These are phyloP conservation scores for Drosophila suzukii DNA, from an alignment of 1,140 invertebrate genomes.

Conservation along the genomic window DNA sequence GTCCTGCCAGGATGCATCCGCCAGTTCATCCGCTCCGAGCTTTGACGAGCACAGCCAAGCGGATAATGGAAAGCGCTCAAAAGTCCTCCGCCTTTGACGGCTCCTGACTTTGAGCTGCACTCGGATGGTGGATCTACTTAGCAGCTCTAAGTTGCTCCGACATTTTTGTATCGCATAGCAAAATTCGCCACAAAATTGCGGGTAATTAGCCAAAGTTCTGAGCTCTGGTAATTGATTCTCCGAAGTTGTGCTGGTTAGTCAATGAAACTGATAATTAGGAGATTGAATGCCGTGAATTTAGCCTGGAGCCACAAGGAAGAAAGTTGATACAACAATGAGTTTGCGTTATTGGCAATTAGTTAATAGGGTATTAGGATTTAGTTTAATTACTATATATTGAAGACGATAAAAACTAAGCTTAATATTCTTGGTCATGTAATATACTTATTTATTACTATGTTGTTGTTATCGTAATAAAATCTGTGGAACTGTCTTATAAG, in stretches of 20 bases:
- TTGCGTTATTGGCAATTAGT: not conserved
- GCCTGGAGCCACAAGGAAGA: not conserved
- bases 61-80: conserved; percentile 55
- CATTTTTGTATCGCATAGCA: conserved; percentile 37
- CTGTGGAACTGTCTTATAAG: too few species aligned
- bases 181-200: conserved; percentile 31
- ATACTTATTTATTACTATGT: too few species aligned
- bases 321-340: not conserved
- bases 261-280: conserved; percentile 11
- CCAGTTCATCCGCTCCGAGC: conserved; percentile 35
- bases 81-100: conserved; percentile 41
- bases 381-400: too few species aligned
- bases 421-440: too few species aligned
- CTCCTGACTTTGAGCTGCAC: conserved; percentile 38
- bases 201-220: conserved; percentile 47
- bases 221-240: conserved; percentile 27
- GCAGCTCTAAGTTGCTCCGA: conserved; percentile 22
- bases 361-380: not conserved
- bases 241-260: conserved; percentile 5
- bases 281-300: conserved; percentile 11
- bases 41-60: conserved; percentile 53
- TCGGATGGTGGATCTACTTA: conserved; percentile 10
- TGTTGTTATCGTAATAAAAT: too few species aligned
- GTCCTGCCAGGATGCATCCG: conserved; percentile 44
- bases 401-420: too few species aligned